A percentile compares a stretch with the other conserved stretches of the same genome.
Conservation (phyloP, 2,113 vertebrate genomes). For the Neopipo cinnamomea region DNA sequence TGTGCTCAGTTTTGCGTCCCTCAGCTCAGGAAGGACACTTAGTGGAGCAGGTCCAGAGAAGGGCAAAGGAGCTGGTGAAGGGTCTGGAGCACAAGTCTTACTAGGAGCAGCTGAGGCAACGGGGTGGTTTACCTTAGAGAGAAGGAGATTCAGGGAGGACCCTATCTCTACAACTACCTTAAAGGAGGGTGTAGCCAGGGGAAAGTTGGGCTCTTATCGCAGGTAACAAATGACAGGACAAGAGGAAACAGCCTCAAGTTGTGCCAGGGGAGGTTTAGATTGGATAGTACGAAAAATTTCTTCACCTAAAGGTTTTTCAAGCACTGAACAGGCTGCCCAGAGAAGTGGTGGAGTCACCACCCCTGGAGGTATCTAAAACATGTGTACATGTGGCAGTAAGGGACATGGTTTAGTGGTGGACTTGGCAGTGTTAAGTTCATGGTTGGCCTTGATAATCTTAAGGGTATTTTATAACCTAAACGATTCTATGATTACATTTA, state of each 20-base stretch:
- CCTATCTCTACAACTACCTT: neutral
- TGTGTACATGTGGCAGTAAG: neutral
- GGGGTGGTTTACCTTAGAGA: neutral
- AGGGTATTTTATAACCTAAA: neutral
- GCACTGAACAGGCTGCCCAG: neutral
- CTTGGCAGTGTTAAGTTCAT: neutral
- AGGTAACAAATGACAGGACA: neutral
- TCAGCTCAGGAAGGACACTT: neutral
- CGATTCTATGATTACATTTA: neutral
- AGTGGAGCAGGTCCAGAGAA: neutral
- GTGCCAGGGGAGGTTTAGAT: neutral
- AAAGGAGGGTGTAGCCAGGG: neutral
- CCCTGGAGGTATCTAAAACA: neutral
- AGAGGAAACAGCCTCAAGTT: neutral
- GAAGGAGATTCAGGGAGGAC: neutral
- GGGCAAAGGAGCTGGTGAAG: neutral
- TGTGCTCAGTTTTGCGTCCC: neutral
- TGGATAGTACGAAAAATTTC: neutral
- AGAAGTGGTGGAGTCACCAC: neutral
- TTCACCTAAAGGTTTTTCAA: neutral
- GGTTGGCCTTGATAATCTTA: neutral
- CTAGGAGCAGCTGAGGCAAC: neutral
- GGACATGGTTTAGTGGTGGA: neutral
- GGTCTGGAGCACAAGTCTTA: neutral
- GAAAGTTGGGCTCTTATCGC: rapidly evolving